These are phyloP conservation scores for Chloromyia formosa DNA, from an alignment of 2,888 invertebrate genomes.

Conservation along the genomic window DNA sequence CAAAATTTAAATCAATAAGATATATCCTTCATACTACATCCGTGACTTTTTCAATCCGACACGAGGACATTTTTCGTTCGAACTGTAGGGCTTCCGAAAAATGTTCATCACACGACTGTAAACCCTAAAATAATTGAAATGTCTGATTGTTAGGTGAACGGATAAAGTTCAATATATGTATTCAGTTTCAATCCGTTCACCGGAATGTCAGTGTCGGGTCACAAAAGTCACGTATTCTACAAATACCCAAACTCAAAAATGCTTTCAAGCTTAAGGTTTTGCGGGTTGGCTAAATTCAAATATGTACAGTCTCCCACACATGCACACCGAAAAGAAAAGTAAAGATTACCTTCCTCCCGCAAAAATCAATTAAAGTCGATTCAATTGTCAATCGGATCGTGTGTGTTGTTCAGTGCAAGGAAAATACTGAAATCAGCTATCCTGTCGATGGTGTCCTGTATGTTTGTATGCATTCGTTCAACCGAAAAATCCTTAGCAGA, in stretches of 20 bases:
- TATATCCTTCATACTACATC: too few relatives aligned
- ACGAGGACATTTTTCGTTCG: neutral
- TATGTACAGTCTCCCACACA: too few relatives aligned
- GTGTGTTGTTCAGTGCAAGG: neutral
- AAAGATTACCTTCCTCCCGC: neutral
- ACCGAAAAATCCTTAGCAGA: neutral
- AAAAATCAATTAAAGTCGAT: neutral
- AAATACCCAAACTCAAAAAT: neutral
- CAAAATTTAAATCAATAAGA: too few relatives aligned
- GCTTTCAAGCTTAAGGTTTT: too few relatives aligned
- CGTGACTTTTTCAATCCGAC: neutral
- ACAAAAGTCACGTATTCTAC: neutral
- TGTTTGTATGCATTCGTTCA: conserved; percentile 1
- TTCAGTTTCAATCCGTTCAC: neutral
- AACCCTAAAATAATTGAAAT: conserved; percentile 38
- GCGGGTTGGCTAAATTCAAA: too few relatives aligned
- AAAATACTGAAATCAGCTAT: neutral
- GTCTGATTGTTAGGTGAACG: conserved; percentile 11
- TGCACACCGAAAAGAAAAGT: neutral
- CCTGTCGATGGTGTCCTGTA: neutral
- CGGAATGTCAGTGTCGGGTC: neutral
- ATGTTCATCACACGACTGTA: neutral
- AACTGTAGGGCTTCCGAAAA: neutral
- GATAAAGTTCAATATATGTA: neutral
- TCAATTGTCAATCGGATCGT: neutral